Evolutionary conservation across 2,888 invertebrate species (phyloP).

Genomic region (Catocala nupta): DNA sequence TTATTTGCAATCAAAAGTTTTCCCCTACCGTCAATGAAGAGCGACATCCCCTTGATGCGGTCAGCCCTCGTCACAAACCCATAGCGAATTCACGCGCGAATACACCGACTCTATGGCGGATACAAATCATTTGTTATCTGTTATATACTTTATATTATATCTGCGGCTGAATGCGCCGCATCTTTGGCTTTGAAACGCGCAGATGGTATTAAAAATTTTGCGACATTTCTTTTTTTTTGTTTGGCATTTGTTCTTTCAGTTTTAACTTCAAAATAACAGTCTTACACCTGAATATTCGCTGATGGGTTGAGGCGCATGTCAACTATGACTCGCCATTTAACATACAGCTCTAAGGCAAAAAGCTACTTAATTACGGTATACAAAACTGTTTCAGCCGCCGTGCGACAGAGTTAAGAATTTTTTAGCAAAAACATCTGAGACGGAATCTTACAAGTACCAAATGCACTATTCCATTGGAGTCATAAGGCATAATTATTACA

Average conservation of each 20-base stretch:
- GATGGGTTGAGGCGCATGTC: too few species aligned
- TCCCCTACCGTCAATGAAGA: constrained; percentile 38
- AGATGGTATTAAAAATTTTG: constrained; percentile 32
- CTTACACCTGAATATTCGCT: too few species aligned
- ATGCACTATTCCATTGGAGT: too few species aligned
- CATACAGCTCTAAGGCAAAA: too few species aligned
- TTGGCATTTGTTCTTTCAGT: background rate
- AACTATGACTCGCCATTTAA: too few species aligned
- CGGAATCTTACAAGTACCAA: too few species aligned
- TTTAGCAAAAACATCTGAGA: too few species aligned
- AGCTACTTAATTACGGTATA: too few species aligned
- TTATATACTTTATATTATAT: constrained; percentile 49
- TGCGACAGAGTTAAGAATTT: too few species aligned
- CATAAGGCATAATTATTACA: too few species aligned
- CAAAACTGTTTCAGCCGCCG: too few species aligned
- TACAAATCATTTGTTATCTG: constrained; percentile 66
- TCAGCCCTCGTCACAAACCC: constrained; percentile 59
- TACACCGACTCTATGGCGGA: constrained; percentile 53
- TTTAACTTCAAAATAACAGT: too few species aligned
- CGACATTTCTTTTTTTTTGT: constrained; percentile 21
- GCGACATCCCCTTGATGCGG: constrained; percentile 45
- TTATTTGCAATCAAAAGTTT: constrained; percentile 24
- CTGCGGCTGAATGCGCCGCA: constrained; percentile 43
- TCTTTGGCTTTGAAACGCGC: constrained; percentile 36
- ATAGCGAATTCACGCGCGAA: constrained; percentile 56